Evolutionary conservation across 2,888 invertebrate species (phyloP).

Genomic region (Diplazon laetatorius): DNA sequence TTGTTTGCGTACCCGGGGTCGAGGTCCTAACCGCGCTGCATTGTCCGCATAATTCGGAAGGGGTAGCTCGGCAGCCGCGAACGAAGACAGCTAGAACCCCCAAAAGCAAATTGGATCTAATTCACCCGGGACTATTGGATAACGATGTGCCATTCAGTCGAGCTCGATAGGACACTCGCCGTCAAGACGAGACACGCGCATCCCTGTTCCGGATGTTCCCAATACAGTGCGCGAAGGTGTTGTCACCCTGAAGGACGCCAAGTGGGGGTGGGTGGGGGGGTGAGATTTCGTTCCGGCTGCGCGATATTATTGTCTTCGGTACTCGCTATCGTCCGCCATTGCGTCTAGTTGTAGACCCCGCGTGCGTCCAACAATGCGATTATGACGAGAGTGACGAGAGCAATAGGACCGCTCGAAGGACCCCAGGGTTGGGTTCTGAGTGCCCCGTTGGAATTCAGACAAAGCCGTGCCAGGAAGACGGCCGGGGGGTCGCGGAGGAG

Average conservation of each 20-base stretch:
- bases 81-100: conserved; percentile 40
- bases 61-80: background rate
- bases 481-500: conserved; percentile 53
- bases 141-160: conserved; percentile 62
- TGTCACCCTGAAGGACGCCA: background rate
- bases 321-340: conserved; percentile 32
- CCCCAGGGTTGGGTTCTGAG: conserved; percentile 27
- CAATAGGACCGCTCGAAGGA: conserved; percentile 54
- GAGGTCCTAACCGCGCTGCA: conserved; percentile 29
- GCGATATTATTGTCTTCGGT: conserved; percentile 17
- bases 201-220: conserved; percentile 53
- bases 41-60: conserved; percentile 39
- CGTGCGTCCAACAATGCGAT: conserved; percentile 58
- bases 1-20: conserved; percentile 48
- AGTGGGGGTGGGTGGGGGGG: background rate
- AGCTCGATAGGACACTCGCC: conserved; percentile 43
- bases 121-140: conserved; percentile 63
- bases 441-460: conserved; percentile 62
- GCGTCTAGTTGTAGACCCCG: conserved; percentile 13
- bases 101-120: conserved; percentile 63
- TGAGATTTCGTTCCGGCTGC: background rate
- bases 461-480: conserved; percentile 54
- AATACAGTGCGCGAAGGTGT: background rate
- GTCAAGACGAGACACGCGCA: conserved; percentile 31
- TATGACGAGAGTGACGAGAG: conserved; percentile 58